Evolutionary conservation across 2,797 vertebrate genomes (phyloP).

Genomic region (Muraenolepis orangiensis): DNA sequence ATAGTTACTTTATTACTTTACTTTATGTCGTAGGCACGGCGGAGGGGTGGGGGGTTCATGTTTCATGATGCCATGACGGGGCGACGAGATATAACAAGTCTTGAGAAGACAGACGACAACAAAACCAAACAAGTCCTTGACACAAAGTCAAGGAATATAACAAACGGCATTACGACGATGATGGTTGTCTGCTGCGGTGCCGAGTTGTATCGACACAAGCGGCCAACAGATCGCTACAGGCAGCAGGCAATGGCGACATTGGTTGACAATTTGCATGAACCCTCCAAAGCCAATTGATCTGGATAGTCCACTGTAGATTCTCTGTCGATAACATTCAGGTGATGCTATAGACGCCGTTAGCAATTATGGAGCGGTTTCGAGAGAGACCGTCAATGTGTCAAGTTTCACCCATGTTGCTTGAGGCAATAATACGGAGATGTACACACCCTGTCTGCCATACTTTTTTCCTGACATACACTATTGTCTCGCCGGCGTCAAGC

Average conservation of each 20-base stretch:
- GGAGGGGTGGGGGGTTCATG: too few relatives aligned
- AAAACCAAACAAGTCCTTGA: not conserved
- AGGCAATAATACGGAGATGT: constrained; percentile 20
- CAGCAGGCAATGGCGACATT: not conserved
- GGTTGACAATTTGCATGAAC: not conserved
- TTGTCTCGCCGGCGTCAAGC: constrained; percentile 45
- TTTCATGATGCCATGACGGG: not conserved
- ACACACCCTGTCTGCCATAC: constrained; percentile 38
- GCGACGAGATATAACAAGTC: not conserved
- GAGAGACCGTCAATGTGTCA: not conserved
- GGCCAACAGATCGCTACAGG: not conserved
- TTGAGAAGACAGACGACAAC: not conserved
- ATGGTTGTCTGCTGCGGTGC: not conserved
- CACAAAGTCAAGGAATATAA: not conserved
- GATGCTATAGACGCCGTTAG: not conserved
- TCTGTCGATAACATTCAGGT: not conserved
- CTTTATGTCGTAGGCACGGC: too few relatives aligned
- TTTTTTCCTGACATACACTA: constrained; percentile 44
- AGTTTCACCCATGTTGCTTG: not conserved
- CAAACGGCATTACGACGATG: not conserved
- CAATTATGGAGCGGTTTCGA: not conserved
- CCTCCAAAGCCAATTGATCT: not conserved
- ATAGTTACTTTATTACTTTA: not conserved
- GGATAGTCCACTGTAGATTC: not conserved
- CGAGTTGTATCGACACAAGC: not conserved